Evolutionary conservation across 92 coral and sea anemone species (phyloP), one percentile per base, ranked within the genome.

Genomic region (Isaurus tuberculatus): DNA sequence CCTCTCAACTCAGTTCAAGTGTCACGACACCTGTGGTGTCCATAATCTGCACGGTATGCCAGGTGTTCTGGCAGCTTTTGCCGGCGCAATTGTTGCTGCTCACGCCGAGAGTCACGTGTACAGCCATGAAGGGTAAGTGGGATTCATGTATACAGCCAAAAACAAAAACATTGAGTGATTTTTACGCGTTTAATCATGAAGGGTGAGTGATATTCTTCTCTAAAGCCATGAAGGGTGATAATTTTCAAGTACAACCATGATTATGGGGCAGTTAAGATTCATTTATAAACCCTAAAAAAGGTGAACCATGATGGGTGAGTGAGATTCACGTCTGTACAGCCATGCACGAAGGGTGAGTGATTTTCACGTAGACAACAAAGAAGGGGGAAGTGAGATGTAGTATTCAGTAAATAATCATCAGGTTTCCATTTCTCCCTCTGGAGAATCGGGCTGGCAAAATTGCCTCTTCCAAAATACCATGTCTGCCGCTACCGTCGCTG

Each of bases 31-130:
- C 11, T 91, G 95, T 36, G 98, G 98, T 10, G 97, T 95, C 14
- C 82, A 95, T 80, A 95, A 95, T 88, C 83, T 95, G 87, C 98
- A 95, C 65, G 98, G 98, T 25, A 93, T 95, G 97, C 98, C 98
- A 79, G 98, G 95, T 58, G 66, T 95, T 29, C 81, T 95, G 3
- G 98, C 95, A 0, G 97, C 89, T 31, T 75, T 92, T 68, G 97
- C 95, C 11, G 98, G 98, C 2, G 93, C 97, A 13, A 75, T 95
- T 23, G 74, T 87, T 19, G 94, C 98, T 32, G 89, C 94, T 13
- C 92, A 91, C 31, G 97, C 98, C 17, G 82, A 86, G 58, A 27
- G 33, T 16, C 37, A 65, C 71, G 42, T 33, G 23, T 65, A 29
- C 43, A 65, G 22, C 42, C 19, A 65, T 29, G 23, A 65, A n/a